phyloP scores from a whole-genome alignment of 2,797 vertebrate species.

The Epinephelus coioides region DNA sequence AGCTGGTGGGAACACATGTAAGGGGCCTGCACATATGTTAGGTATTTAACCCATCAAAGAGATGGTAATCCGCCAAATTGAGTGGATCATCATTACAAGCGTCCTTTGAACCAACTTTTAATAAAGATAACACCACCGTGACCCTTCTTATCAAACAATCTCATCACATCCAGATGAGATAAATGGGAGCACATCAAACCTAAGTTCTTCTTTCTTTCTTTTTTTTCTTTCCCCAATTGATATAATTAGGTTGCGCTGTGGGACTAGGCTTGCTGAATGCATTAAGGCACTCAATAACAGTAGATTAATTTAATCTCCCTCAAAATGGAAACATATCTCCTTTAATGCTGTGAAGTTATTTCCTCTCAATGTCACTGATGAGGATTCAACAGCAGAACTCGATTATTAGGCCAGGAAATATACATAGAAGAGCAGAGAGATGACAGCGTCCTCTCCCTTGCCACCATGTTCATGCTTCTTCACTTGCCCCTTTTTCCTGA shows the following conservation, averaged over 20 bases:
- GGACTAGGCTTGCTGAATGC: constrained; percentile 53
- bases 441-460: constrained; percentile 6
- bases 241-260: constrained; percentile 74
- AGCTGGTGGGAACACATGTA: constrained; percentile 69
- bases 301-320: constrained; percentile 77
- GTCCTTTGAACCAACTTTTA: constrained; percentile 71
- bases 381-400: constrained; percentile 19
- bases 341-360: constrained; percentile 71
- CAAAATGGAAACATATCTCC: constrained; percentile 69
- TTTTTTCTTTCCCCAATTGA: constrained; percentile 20
- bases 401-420: constrained; percentile 43
- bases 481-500: not conserved
- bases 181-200: constrained; percentile 57
- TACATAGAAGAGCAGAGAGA: constrained; percentile 10
- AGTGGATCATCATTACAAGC: constrained; percentile 72
- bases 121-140: constrained; percentile 64
- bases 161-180: constrained; percentile 50
- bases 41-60: constrained; percentile 75
- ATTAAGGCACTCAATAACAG: constrained; percentile 75
- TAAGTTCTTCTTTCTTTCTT: constrained; percentile 38
- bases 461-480: constrained; percentile 13
- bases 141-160: constrained; percentile 53
- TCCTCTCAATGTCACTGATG: constrained; percentile 57
- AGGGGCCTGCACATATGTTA: constrained; percentile 67
- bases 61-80: constrained; percentile 62